These are phyloP conservation scores for Phylloscopus trochiloides DNA, from an alignment of 2,113 vertebrate species.

Conservation along the genomic window DNA sequence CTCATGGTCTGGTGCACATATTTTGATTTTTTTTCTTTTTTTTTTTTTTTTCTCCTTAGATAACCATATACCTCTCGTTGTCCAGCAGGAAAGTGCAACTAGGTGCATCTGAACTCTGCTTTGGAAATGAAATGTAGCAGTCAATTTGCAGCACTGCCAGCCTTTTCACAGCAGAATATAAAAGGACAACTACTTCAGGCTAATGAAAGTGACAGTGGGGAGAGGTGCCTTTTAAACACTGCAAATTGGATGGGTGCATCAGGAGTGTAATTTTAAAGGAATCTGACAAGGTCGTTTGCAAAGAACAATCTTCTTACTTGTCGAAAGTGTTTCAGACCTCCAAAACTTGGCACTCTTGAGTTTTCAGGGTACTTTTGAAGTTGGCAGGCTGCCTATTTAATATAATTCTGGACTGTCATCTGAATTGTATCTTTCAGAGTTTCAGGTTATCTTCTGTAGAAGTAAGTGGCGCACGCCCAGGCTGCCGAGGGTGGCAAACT, in stretches of 20 bases:
- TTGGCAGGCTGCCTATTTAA: not conserved
- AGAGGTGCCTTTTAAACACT: not conserved
- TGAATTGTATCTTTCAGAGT: not conserved
- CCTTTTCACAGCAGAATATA: not conserved
- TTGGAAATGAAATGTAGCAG: conserved; percentile 41
- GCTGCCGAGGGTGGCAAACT: not conserved
- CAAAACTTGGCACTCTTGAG: not conserved
- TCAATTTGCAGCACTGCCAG: conserved; percentile 29
- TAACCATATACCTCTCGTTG: not conserved
- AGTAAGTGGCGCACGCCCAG: accelerated
- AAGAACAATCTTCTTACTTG: not conserved
- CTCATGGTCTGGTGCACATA: not conserved
- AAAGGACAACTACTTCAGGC: conserved; percentile 7
- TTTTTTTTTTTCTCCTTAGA: not conserved
- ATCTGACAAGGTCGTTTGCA: conserved; percentile 28
- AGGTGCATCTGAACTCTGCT: not conserved
- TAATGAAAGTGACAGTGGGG: conserved; percentile 51
- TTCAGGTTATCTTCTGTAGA: not conserved
- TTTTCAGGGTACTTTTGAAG: not conserved
- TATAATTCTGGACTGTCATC: not conserved
- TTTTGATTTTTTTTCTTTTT: not conserved
- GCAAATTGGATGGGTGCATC: conserved; percentile 34
- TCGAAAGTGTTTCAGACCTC: not conserved
- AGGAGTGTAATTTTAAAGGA: conserved; percentile 38
- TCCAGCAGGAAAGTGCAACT: not conserved